These are phyloP conservation scores for Dryobota labecula DNA, from an alignment of 2,888 invertebrate species.

Conservation along the genomic window DNA sequence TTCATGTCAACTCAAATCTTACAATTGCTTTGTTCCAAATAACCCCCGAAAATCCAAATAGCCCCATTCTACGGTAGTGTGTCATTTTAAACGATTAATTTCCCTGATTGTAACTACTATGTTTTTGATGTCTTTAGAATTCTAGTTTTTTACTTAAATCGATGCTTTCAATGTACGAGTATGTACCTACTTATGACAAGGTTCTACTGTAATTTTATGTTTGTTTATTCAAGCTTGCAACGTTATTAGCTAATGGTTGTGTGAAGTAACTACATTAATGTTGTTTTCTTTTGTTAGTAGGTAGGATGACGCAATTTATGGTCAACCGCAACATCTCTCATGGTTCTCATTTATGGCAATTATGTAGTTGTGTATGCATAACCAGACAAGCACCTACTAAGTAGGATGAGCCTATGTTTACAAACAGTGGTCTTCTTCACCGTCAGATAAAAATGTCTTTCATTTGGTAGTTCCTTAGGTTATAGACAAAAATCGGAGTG, in stretches of 20 bases:
- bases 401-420: background rate
- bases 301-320: conserved; percentile 35
- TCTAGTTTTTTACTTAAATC: background rate
- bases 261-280: conserved; percentile 17
- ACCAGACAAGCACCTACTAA: background rate
- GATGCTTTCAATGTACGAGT: too few relatives aligned
- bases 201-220: background rate
- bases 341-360: conserved; percentile 22
- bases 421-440: background rate
- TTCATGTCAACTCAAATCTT: too few relatives aligned
- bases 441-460: background rate
- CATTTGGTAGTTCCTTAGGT: too few relatives aligned
- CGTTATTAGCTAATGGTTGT: conserved; percentile 14
- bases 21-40: too few relatives aligned
- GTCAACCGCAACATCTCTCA: conserved; percentile 44
- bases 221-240: conserved; percentile 6
- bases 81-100: too few relatives aligned
- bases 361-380: conserved; percentile 10
- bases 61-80: too few relatives aligned
- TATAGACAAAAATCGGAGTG: too few relatives aligned
- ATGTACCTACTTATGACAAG: background rate
- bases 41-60: too few relatives aligned
- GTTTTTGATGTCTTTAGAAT: too few relatives aligned
- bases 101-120: too few relatives aligned
- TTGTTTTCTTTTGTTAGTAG: conserved; percentile 34